Conservation (phyloP, 2,888 invertebrate genomes). For the Pocota personata region DNA sequence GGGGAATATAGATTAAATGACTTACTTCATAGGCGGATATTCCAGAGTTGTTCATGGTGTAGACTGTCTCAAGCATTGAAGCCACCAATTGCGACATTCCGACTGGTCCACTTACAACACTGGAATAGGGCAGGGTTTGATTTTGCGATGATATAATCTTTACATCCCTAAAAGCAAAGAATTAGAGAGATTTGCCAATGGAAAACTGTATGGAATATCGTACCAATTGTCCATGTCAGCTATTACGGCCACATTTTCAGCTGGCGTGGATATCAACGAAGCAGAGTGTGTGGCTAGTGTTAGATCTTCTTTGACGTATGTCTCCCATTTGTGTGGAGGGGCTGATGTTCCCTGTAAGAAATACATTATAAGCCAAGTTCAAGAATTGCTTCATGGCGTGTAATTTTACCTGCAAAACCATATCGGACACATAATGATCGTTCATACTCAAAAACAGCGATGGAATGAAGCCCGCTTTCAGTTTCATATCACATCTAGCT, state of each 20-base stretch:
- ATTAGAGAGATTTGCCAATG: background rate
- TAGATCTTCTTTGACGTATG: conserved; percentile 84
- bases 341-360: conserved; percentile 84
- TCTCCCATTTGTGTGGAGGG: conserved; percentile 85
- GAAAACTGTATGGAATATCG: conserved; percentile 75
- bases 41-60: conserved; percentile 89
- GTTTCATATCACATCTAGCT: conserved; percentile 77
- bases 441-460: conserved; percentile 86
- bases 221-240: conserved; percentile 92
- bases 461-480: conserved; percentile 84
- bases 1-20: conserved; percentile 22
- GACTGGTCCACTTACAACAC: conserved; percentile 83
- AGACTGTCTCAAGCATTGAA: conserved; percentile 92
- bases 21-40: conserved; percentile 91
- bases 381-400: background rate
- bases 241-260: conserved; percentile 92
- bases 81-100: conserved; percentile 93
- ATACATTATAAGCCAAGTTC: background rate
- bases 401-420: conserved; percentile 88
- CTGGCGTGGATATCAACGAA: conserved; percentile 87
- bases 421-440: conserved; percentile 88
- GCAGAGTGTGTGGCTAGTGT: conserved; percentile 83
- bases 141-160: conserved; percentile 83
- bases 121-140: conserved; percentile 83
- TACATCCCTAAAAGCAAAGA: conserved; percentile 83